Base-by-base conservation (phyloP, 2,888 invertebrate species). In the Eurytoma adleriae region DNA sequence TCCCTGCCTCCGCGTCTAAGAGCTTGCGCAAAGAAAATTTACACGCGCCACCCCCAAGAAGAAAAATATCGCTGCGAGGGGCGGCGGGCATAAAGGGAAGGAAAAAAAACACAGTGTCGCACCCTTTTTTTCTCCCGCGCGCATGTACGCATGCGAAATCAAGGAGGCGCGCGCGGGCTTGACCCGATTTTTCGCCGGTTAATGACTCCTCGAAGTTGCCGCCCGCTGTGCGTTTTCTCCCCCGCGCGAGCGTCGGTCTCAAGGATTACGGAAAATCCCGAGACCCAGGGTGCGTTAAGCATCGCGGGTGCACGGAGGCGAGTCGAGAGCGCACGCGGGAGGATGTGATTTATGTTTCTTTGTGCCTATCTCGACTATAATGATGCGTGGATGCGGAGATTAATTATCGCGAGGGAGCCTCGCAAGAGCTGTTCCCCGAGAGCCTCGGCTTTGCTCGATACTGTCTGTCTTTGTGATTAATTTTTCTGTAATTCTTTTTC, bases 281-380 rank as follows among this genome's bases (percentile, higher is more conserved):
- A 27, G 50, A 18, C 48, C 59, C 59, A 52, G 14, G 56, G n/a
- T 20, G 48, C 48, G 57, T 12, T 40, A 10, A 30, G 30, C 30
- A 30, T 30, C 30, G 30, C 30, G 12, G 50, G 68, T 18, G 14
- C 20, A 16, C 12, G 14, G 16, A 30, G 52, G 20, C 18, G 48
- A 64, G 61, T n/a, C 16, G 16, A 54, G 14, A 20, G 61, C 12
- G 7, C 16, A 40, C 40, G 40, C 40, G 40, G 24, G 80, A 72
- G 66, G 66, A 78, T 77, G 52, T 78, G 80, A 80, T 80, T 80
- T 80, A 77, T 80, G 77, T 73, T 76, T 80, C 83, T 76, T 61
- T 71, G 67, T 74, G 73, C 77, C 50, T 64, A 54, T 69, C 13
- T 24, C 12, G 18, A 18, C 52, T 16, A 30, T 71, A 66, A 71